Base-by-base conservation (phyloP, 2,797 vertebrate genomes). In the Microtus californicus region DNA sequence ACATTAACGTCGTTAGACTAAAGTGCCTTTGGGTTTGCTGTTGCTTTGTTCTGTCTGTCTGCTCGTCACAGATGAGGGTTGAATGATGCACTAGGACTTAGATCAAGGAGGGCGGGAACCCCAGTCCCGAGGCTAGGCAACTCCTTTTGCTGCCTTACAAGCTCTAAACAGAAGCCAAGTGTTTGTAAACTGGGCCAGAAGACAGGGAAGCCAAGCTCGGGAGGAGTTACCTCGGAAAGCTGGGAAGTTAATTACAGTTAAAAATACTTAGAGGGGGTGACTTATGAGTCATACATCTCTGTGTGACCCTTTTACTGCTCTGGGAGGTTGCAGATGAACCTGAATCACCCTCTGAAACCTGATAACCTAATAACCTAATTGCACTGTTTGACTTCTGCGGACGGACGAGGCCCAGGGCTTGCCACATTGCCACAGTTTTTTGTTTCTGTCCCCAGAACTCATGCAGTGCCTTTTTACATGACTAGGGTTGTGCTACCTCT, bases 241-340 rank as follows among this genome's bases (percentile, higher is more conserved):
- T 89, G 78, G 69, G 81, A 82, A 65, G 48, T 87, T 96, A 82
- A 59, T 91, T 91, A 83, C 27, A 97, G 93, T 95, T 96, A 87
- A 91, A 95, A 88, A 89, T 87, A 69, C 25, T 73, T 83, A 14
- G 37, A 92, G 89, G 74, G 82, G 83, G 29, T 87, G 91, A 40
- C 82, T 95, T 93, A 29, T 81, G 96, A 96, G 31, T 94, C 86
- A 79, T 0, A 6, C 2, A n/a, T 94, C 45, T 90, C 34, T 27
- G 15, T 85, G 83, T 95, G 87, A 92, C 80, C 78, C 86, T 94
- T 93, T 97, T 95, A 82, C 82, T 94, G 69, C 81, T 77, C 93
- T 37, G 56, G 37, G 82, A 93, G 90, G 82, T 94, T 79, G 11
- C 40, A 27, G 34, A 59, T 89, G 67, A 78, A 61, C 59, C 73